Evolutionary conservation across 2,113 vertebrate genomes (phyloP).

Genomic region (Brachypteracias leptosomus): DNA sequence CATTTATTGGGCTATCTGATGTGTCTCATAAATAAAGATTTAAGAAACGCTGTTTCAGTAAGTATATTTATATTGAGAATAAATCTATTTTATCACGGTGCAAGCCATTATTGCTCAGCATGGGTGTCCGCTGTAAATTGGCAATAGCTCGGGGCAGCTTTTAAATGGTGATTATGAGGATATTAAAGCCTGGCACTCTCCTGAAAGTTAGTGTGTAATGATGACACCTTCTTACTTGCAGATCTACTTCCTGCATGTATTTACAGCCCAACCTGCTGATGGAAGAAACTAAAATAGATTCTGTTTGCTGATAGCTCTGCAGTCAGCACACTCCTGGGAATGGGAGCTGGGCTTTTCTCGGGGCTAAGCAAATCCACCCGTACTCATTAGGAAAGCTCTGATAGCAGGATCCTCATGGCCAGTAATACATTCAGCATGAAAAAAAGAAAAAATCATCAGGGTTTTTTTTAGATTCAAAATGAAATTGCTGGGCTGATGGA

Average conservation of each 20-base stretch:
- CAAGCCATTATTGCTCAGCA: slow-evolving; percentile 63
- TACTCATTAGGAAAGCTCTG: not conserved
- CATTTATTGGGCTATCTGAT: not conserved
- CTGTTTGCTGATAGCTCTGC: not conserved
- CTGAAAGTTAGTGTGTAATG: not conserved
- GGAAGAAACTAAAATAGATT: not conserved
- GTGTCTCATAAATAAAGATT: slow-evolving; percentile 62
- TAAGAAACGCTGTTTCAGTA: slow-evolving; percentile 58
- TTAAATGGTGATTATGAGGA: slow-evolving; percentile 66
- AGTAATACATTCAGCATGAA: not conserved
- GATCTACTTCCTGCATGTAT: not conserved
- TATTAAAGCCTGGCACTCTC: slow-evolving; percentile 35
- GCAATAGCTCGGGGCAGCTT: slow-evolving; percentile 57
- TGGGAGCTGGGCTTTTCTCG: not conserved
- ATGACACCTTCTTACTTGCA: slow-evolving; percentile 3
- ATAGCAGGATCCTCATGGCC: not conserved
- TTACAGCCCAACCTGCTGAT: slow-evolving; percentile 26
- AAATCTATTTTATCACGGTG: slow-evolving; percentile 53
- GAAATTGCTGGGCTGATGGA: not conserved
- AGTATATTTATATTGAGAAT: slow-evolving; percentile 57
- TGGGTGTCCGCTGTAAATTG: slow-evolving; percentile 59
- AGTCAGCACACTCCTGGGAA: not conserved
- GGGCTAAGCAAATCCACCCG: not conserved
- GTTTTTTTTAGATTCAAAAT: not conserved
- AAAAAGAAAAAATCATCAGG: too few relatives aligned